A percentile compares a stretch with the other conserved stretches of the same genome.
These are phyloP conservation scores for Halcyon chelicuti DNA, from an alignment of 2,797 vertebrate genomes.

Conservation along the genomic window DNA sequence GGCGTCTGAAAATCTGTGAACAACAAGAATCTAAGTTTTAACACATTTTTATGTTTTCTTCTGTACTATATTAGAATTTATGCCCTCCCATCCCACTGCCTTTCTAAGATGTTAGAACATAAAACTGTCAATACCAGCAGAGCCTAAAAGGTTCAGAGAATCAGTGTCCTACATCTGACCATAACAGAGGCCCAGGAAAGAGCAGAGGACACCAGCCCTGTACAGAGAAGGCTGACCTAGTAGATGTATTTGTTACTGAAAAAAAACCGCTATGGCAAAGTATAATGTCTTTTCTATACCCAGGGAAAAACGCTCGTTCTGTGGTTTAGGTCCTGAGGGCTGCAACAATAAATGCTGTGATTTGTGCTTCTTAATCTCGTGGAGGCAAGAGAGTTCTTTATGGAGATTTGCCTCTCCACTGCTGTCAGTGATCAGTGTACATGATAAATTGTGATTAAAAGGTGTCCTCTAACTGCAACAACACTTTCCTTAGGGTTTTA, in stretches of 20 bases:
- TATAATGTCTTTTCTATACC: background rate
- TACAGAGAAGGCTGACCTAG: background rate
- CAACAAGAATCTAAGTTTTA: background rate
- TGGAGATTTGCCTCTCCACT: background rate
- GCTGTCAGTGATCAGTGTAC: background rate
- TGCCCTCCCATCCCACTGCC: background rate
- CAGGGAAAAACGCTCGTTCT: background rate
- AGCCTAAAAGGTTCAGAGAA: background rate
- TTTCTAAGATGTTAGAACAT: background rate
- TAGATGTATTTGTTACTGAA: background rate
- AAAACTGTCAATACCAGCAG: background rate
- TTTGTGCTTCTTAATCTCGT: background rate
- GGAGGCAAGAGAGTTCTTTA: background rate
- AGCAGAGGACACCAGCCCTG: background rate
- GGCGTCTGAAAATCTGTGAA: background rate
- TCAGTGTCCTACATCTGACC: background rate
- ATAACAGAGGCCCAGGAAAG: background rate
- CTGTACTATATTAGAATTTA: rapidly evolving
- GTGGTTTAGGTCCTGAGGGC: background rate
- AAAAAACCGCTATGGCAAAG: background rate
- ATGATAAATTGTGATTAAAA: background rate
- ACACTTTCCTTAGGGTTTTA: background rate
- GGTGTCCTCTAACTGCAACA: background rate
- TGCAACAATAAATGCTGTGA: background rate
- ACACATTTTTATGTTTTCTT: background rate